Conservation (phyloP, 2,888 invertebrate species). For the Oligia latruncula region DNA sequence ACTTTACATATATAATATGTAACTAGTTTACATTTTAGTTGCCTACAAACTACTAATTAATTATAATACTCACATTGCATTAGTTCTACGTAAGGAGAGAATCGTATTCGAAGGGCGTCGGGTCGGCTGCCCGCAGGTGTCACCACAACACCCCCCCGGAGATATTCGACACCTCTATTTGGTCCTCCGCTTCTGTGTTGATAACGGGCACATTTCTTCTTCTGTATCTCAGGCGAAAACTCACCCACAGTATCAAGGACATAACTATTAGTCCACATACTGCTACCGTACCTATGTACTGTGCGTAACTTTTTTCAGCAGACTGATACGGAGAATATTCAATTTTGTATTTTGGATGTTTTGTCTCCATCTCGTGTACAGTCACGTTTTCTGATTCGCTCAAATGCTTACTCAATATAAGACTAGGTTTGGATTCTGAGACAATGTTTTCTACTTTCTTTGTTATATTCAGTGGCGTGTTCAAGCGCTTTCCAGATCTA, state of each 20-base stretch:
- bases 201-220: slow-evolving; percentile 78
- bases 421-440: slow-evolving; percentile 67
- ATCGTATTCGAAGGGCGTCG: slow-evolving; percentile 90
- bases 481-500: slow-evolving; percentile 80
- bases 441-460: slow-evolving; percentile 65
- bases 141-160: slow-evolving; percentile 93
- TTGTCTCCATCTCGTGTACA: slow-evolving; percentile 70
- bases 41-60: slow-evolving; percentile 30
- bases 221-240: slow-evolving; percentile 83
- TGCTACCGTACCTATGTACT: slow-evolving; percentile 90
- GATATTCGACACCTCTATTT: slow-evolving; percentile 91
- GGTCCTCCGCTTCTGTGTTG: slow-evolving; percentile 80
- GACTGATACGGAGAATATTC: slow-evolving; percentile 84
- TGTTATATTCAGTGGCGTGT: slow-evolving; percentile 78
- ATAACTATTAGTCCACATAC: slow-evolving; percentile 89
- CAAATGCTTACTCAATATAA: slow-evolving; percentile 66
- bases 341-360: slow-evolving; percentile 79
- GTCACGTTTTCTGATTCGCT: slow-evolving; percentile 72
- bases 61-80: slow-evolving; percentile 80
- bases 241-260: slow-evolving; percentile 89
- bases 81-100: slow-evolving; percentile 89
- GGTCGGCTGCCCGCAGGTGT: slow-evolving; percentile 91
- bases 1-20: slow-evolving; percentile 19
- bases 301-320: slow-evolving; percentile 78
- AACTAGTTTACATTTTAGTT: slow-evolving; percentile 10